Percentiles rank a stretch among this genome's conserved stretches.
Evolutionary conservation across 2,113 vertebrate genomes (phyloP).

Genomic region (Ameiurus melas): DNA sequence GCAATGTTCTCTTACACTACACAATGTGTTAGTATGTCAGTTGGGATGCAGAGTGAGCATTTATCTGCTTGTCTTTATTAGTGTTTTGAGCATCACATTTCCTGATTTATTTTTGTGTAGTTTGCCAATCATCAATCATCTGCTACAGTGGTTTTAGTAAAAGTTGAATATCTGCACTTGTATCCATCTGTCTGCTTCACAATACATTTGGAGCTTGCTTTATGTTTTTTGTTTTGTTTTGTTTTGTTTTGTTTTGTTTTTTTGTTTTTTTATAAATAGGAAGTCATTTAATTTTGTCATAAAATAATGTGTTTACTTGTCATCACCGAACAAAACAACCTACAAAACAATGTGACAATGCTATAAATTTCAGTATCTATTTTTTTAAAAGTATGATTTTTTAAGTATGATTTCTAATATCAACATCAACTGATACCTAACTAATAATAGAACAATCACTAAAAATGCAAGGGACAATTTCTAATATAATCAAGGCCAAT

Average conservation of each 20-base stretch:
- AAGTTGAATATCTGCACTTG: neutral
- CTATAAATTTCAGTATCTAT: neutral
- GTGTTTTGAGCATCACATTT: neutral
- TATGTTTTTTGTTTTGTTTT: neutral
- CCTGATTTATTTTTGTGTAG: neutral
- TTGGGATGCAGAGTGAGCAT: too few species aligned
- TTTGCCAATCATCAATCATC: neutral
- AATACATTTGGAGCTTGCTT: neutral
- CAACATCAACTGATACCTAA: neutral
- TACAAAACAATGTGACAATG: neutral
- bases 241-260: too few species aligned
- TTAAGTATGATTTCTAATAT: neutral
- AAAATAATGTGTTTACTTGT: neutral
- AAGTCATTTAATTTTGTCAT: neutral
- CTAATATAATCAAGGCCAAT: neutral
- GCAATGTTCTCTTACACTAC: too few species aligned
- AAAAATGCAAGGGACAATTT: constrained; percentile 7
- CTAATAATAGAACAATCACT: neutral
- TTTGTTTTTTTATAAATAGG: too few species aligned
- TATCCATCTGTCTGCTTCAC: neutral
- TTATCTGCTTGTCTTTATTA: neutral
- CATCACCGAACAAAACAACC: neutral
- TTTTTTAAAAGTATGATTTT: neutral
- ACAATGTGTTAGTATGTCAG: too few species aligned
- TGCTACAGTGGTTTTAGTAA: neutral